Conservation (phyloP, 2,797 vertebrate species). For the Pseudopleuronectes americanus region DNA sequence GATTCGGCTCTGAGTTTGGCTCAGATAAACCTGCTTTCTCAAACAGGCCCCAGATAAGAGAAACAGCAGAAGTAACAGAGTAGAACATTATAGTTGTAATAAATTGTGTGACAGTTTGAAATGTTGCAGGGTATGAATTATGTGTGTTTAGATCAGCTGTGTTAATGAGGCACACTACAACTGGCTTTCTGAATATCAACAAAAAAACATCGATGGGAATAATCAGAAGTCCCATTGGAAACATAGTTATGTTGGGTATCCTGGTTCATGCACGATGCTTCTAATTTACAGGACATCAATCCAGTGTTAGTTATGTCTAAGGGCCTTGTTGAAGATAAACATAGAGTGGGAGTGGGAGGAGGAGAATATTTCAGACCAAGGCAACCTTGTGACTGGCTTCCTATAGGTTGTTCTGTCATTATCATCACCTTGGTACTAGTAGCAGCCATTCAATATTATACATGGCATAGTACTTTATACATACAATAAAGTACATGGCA, state of each 20-base stretch:
- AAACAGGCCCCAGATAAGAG: not conserved
- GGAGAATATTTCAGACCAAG: not conserved
- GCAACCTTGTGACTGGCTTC: not conserved
- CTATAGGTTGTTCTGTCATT: not conserved
- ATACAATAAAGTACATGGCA: not conserved
- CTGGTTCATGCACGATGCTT: not conserved
- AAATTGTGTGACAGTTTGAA: not conserved
- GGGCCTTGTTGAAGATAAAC: not conserved
- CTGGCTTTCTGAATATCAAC: constrained; percentile 4
- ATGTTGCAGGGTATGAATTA: constrained; percentile 15
- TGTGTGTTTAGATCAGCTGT: constrained; percentile 30
- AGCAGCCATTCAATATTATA: not conserved
- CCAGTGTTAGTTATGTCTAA: not conserved
- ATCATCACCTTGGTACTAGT: not conserved
- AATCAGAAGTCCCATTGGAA: not conserved
- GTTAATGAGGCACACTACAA: constrained; percentile 13
- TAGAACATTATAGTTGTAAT: not conserved
- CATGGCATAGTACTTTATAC: too few relatives aligned
- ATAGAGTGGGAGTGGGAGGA: not conserved
- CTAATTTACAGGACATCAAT: not conserved
- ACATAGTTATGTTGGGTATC: not conserved
- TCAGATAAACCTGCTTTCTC: not conserved
- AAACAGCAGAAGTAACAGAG: not conserved
- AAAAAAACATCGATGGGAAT: not conserved
- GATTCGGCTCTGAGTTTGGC: not conserved